phyloP scores from a whole-genome alignment of 1,140 invertebrate genomes.

The Pseudoatta argentina region DNA sequence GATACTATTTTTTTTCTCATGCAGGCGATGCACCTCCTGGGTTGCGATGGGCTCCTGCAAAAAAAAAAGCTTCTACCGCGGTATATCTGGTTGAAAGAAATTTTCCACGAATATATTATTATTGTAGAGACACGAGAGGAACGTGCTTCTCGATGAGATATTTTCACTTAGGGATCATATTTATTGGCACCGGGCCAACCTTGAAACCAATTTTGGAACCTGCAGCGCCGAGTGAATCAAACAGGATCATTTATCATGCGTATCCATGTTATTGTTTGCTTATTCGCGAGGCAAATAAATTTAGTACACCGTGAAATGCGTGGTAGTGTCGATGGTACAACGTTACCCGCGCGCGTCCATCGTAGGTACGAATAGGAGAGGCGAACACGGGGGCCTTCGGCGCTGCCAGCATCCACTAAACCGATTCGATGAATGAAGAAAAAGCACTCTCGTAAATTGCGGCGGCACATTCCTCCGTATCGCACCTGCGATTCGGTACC shows the following conservation, averaged over 20 bases:
- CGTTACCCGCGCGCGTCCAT: background rate
- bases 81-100: background rate
- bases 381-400: background rate
- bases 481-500: conserved; percentile 39
- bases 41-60: background rate
- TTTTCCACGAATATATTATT: background rate
- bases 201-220: conserved; percentile 11
- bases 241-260: conserved; percentile 39
- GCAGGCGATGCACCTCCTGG: background rate
- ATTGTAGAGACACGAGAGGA: background rate
- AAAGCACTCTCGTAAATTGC: conserved; percentile 61
- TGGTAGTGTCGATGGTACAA: background rate
- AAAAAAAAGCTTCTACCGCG: background rate
- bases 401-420: background rate
- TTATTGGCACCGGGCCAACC: background rate
- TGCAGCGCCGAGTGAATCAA: conserved; percentile 21
- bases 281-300: conserved; percentile 31
- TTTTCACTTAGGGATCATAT: conserved; percentile 10
- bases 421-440: conserved; percentile 60
- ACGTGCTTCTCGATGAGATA: background rate
- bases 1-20: conserved; percentile 51
- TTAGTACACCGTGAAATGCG: background rate
- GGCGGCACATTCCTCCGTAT: conserved; percentile 31
- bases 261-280: conserved; percentile 35
- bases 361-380: background rate